phyloP scores from a whole-genome alignment of 1,140 invertebrate species.

The Leptinotarsa lineolata region DNA sequence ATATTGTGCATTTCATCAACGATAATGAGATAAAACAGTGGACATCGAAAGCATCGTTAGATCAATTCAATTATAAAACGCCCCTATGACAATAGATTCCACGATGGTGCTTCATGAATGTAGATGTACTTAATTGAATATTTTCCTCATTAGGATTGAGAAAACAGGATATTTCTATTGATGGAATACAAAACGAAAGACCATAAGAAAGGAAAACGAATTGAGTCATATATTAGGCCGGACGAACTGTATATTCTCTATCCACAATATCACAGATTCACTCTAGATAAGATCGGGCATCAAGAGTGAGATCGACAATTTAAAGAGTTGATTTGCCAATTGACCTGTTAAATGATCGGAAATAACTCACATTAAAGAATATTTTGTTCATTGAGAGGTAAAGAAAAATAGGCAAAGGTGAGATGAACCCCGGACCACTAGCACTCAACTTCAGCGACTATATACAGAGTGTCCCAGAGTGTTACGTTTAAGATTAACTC shows the following conservation, averaged over 20 bases:
- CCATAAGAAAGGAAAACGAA: slow-evolving; percentile 15
- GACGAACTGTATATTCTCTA: not conserved
- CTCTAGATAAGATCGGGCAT: too few relatives aligned
- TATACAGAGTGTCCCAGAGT: too few relatives aligned
- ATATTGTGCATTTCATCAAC: not conserved
- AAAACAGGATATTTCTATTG: slow-evolving; percentile 27
- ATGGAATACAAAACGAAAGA: slow-evolving; percentile 16
- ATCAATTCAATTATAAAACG: slow-evolving; percentile 9
- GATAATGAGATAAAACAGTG: not conserved
- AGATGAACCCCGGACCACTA: too few relatives aligned
- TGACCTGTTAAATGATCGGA: too few relatives aligned
- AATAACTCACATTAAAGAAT: too few relatives aligned
- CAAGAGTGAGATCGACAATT: too few relatives aligned
- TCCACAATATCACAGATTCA: too few relatives aligned
- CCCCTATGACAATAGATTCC: slow-evolving; percentile 12
- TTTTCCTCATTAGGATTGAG: slow-evolving; percentile 22
- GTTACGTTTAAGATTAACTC: too few relatives aligned
- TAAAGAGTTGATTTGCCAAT: too few relatives aligned
- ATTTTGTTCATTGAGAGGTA: too few relatives aligned
- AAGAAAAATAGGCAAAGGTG: too few relatives aligned
- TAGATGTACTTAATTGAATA: slow-evolving; percentile 23
- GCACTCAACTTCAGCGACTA: too few relatives aligned
- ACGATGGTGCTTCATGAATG: slow-evolving; percentile 11
- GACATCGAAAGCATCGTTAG: slow-evolving; percentile 3
- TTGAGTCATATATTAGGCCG: not conserved